These are phyloP conservation scores for Malurus splendens DNA, from an alignment of 2,797 vertebrate species.

Conservation along the genomic window DNA sequence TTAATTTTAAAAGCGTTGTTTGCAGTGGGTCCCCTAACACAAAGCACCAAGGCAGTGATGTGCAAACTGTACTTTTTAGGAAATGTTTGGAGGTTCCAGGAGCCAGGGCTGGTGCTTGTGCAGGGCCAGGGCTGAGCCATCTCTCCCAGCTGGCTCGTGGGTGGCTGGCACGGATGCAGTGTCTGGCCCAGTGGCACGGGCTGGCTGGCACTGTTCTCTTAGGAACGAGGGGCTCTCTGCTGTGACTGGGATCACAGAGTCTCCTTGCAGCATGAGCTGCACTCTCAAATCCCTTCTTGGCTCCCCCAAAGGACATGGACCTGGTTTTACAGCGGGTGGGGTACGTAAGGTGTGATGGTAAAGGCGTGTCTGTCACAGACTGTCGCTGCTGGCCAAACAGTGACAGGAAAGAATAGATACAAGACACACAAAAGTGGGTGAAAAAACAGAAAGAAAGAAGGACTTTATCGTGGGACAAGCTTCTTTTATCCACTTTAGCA, in stretches of 20 bases:
- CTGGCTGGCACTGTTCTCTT: not conserved
- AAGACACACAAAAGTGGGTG: too few relatives aligned
- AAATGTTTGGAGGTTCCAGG: not conserved
- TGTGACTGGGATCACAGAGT: not conserved
- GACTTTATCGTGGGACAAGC: too few relatives aligned
- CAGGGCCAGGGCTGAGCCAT: not conserved
- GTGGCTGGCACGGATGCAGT: not conserved
- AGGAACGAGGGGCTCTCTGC: not conserved
- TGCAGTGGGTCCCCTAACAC: not conserved
- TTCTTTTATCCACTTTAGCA: too few relatives aligned
- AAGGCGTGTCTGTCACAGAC: fast-evolving
- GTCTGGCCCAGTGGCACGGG: not conserved
- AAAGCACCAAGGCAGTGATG: fast-evolving
- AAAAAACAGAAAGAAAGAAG: too few relatives aligned
- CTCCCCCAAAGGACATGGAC: fast-evolving
- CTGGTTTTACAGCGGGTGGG: fast-evolving
- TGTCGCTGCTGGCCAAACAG: too few relatives aligned
- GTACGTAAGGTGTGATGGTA: fast-evolving
- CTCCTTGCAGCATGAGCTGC: not conserved
- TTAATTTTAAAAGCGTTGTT: not conserved
- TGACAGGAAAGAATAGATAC: too few relatives aligned
- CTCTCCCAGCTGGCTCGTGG: not conserved
- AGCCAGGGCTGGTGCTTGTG: not conserved
- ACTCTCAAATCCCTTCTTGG: fast-evolving
- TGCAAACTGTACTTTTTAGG: not conserved